Percentiles rank a stretch among this genome's conserved stretches.
Evolutionary conservation across 2,113 vertebrate species (phyloP).

Genomic region (Apodemus sylvaticus): DNA sequence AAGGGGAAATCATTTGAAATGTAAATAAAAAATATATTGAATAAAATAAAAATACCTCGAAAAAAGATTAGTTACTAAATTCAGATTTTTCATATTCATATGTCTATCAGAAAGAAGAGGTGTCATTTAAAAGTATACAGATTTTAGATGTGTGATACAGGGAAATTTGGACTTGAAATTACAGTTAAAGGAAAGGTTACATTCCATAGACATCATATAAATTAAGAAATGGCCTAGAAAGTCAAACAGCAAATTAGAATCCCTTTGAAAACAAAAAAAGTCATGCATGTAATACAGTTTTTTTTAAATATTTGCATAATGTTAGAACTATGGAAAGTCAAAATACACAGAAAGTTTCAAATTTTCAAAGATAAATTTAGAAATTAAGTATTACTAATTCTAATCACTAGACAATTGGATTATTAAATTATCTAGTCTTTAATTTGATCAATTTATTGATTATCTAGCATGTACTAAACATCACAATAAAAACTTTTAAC

Average conservation of each 20-base stretch:
- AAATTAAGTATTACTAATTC: constrained; percentile 1
- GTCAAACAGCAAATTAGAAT: not conserved
- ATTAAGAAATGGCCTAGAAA: constrained; percentile 37
- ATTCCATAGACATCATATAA: not conserved
- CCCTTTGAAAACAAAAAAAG: not conserved
- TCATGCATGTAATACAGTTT: not conserved
- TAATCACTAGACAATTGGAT: not conserved
- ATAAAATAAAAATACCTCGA: no score
- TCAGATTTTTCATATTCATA: not conserved
- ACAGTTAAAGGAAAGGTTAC: not conserved
- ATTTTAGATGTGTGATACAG: not conserved
- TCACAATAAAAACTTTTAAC: not conserved
- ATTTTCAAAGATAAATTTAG: constrained; percentile 32
- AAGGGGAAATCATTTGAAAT: no score
- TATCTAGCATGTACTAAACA: not conserved
- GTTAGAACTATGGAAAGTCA: not conserved
- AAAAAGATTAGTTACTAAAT: constrained; percentile 50
- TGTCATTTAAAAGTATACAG: constrained; percentile 8
- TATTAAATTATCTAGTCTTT: constrained; percentile 17
- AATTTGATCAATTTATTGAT: not conserved
- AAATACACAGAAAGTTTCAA: not conserved
- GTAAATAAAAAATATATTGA: no score
- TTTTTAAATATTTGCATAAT: not conserved
- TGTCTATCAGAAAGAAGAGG: constrained; percentile 1
- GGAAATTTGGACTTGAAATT: constrained; percentile 28